Evolutionary conservation across 2,888 invertebrate species (phyloP).

Genomic region (Drosophila paranaensis): DNA sequence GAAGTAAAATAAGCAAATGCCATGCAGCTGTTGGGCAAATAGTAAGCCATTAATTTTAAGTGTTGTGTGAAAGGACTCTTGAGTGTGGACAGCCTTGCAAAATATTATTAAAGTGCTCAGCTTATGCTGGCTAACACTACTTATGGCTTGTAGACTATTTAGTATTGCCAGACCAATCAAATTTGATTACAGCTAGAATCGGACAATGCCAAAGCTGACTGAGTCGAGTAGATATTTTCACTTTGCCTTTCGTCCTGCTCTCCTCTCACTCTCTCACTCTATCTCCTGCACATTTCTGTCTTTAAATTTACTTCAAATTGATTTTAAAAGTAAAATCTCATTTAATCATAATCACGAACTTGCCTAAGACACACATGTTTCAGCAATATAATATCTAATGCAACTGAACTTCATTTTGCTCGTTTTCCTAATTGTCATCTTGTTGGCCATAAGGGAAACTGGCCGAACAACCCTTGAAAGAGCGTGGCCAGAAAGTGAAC

Average conservation of each 20-base stretch:
- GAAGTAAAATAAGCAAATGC: conserved; percentile 56
- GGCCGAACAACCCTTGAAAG: conserved; percentile 29
- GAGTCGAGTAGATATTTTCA: not conserved
- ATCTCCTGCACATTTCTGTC: not conserved
- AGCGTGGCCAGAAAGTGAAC: conserved; percentile 38
- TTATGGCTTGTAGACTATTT: not conserved
- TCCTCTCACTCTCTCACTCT: no score
- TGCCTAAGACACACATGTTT: no score
- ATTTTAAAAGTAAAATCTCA: no score
- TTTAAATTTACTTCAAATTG: not conserved
- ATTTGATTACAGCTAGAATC: not conserved
- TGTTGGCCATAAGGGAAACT: conserved; percentile 15
- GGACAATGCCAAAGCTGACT: not conserved
- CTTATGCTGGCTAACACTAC: not conserved
- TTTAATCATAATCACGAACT: not conserved
- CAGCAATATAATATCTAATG: not conserved
- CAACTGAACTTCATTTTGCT: not conserved
- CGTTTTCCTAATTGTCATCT: not conserved
- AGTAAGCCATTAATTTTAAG: conserved; percentile 74
- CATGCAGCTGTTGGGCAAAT: conserved; percentile 74
- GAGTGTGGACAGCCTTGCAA: not conserved
- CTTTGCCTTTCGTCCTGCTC: no score
- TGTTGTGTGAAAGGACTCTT: conserved; percentile 34
- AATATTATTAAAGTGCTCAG: not conserved
- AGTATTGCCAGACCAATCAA: not conserved